phyloP scores from a whole-genome alignment of 2,888 invertebrate species.

The Ferdinandea cuprea region DNA sequence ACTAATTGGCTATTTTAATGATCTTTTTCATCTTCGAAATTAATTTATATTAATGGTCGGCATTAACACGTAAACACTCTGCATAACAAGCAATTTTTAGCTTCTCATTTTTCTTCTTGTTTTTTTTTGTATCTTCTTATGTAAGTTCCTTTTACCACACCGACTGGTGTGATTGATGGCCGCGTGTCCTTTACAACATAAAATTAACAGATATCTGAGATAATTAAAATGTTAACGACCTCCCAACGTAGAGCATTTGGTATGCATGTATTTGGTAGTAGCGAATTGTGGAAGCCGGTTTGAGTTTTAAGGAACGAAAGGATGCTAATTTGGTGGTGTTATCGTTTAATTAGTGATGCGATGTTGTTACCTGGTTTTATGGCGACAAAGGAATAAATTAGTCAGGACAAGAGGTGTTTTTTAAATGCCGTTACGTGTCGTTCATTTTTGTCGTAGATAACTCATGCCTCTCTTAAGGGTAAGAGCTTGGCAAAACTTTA shows the following conservation, averaged over 20 bases:
- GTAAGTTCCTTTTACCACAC: constrained; percentile 14
- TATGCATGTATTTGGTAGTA: constrained; percentile 36
- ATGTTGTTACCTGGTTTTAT: not conserved
- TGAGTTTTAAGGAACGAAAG: constrained; percentile 11
- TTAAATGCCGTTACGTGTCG: not conserved
- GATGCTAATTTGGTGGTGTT: constrained; percentile 32
- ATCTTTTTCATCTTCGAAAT: not conserved
- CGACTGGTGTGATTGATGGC: constrained; percentile 4
- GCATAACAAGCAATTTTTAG: constrained; percentile 3
- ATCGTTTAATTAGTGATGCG: constrained; percentile 26
- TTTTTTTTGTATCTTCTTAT: constrained; percentile 7
- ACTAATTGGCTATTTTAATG: not conserved
- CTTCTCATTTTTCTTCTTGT: no score
- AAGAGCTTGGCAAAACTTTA: no score
- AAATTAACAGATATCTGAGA: constrained; percentile 30
- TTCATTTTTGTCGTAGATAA: not conserved
- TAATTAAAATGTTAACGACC: constrained; percentile 68
- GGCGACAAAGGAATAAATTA: not conserved
- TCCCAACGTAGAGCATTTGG: not conserved
- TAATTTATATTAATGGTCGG: constrained; percentile 28
- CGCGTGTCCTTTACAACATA: not conserved
- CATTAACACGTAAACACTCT: constrained; percentile 16
- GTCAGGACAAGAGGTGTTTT: not conserved
- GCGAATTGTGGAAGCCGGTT: not conserved
- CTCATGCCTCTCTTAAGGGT: no score